phyloP scores from a whole-genome alignment of 2,888 invertebrate species.

The Boloria selene region DNA sequence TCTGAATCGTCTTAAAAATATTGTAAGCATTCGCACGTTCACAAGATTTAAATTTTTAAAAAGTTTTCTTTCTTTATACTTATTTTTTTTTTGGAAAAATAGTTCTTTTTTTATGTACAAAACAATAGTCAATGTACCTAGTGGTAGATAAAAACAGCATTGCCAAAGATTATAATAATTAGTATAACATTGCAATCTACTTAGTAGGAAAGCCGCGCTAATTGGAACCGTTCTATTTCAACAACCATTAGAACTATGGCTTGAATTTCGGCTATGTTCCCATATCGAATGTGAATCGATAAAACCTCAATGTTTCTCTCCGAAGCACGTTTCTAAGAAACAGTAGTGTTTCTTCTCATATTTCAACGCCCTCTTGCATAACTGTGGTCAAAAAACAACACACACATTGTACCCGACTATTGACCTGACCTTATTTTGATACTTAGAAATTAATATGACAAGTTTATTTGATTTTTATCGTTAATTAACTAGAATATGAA shows the following conservation, averaged over 20 bases:
- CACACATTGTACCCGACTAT: conserved; percentile 56
- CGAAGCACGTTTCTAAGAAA: conserved; percentile 78
- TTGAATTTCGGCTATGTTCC: conserved; percentile 66
- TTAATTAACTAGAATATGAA: conserved; percentile 19
- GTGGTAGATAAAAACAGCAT: not conserved
- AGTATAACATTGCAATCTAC: conserved; percentile 13
- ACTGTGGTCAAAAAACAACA: conserved; percentile 57
- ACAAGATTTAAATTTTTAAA: no score
- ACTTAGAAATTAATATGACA: conserved; percentile 30
- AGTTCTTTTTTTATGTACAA: not conserved
- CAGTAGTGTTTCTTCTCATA: conserved; percentile 56
- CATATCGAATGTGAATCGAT: conserved; percentile 73
- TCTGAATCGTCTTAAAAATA: not conserved
- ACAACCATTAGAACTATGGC: conserved; percentile 55
- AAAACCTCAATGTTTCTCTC: conserved; percentile 74
- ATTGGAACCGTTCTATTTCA: conserved; percentile 43
- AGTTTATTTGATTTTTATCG: conserved; percentile 19
- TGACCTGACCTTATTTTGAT: conserved; percentile 64
- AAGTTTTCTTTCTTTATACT: no score
- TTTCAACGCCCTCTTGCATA: conserved; percentile 73
- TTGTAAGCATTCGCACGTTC: not conserved
- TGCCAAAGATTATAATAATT: conserved; percentile 15
- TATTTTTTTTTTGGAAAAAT: no score
- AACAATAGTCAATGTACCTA: not conserved
- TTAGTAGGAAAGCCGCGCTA: conserved; percentile 43